Percentiles rank a stretch among this genome's conserved stretches.
Conservation (phyloP, 2,888 invertebrate genomes). For the Heliconius hortense region DNA sequence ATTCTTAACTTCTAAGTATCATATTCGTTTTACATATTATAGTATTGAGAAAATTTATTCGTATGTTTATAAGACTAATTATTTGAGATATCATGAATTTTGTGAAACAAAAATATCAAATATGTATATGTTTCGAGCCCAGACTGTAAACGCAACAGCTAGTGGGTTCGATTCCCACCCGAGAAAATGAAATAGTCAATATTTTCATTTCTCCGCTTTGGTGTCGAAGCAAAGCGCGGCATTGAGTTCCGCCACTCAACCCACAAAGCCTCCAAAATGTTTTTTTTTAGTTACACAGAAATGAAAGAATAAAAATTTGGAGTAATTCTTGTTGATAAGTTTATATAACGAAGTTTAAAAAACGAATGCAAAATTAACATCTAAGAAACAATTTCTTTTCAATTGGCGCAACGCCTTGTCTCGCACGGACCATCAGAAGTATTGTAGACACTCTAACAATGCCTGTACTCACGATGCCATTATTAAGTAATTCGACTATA, state of each 20-base stretch:
- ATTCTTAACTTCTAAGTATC: not conserved
- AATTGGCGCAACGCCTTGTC: slow-evolving; percentile 30
- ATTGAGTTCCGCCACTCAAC: too few species aligned
- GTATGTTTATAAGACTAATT: not conserved
- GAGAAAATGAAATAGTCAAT: too few species aligned
- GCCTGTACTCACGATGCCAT: slow-evolving; percentile 32
- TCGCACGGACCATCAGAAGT: slow-evolving; percentile 32
- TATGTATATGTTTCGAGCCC: too few species aligned
- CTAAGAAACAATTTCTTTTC: not conserved
- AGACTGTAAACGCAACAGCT: too few species aligned
- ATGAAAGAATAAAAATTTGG: not conserved
- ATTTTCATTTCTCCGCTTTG: too few species aligned
- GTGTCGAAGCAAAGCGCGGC: too few species aligned
- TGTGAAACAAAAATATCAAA: too few species aligned
- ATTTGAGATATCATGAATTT: not conserved
- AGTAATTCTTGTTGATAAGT: not conserved
- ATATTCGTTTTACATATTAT: not conserved
- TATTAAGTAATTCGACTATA: slow-evolving; percentile 39
- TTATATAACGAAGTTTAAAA: not conserved
- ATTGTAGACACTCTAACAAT: slow-evolving; percentile 37
- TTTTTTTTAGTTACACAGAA: not conserved
- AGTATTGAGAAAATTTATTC: not conserved
- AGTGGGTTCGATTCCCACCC: too few species aligned
- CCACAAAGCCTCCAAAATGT: too few species aligned
- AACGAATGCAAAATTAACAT: not conserved